Conservation (phyloP, 1,140 invertebrate genomes). For the Dreissena polymorpha region DNA sequence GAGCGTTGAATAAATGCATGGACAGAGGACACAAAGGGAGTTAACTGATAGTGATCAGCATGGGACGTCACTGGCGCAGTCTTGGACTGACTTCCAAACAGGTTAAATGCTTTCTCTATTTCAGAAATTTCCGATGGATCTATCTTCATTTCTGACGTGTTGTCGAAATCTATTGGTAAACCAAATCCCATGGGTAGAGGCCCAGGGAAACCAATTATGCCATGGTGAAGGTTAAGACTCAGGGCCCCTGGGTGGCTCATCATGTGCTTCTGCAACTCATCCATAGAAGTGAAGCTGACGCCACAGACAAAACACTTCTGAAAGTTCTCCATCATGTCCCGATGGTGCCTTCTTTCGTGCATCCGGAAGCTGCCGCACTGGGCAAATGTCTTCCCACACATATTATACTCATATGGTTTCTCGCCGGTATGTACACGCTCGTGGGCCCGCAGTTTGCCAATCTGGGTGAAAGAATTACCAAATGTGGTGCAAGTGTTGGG, state of each 20-base stretch:
- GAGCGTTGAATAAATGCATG: constrained; percentile 52
- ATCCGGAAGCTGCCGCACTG: constrained; percentile 71
- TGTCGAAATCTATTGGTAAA: constrained; percentile 32
- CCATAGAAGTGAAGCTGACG: constrained; percentile 64
- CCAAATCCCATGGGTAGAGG: constrained; percentile 43
- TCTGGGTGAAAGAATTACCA: constrained; percentile 70
- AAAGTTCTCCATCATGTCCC: constrained; percentile 57
- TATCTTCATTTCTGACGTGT: constrained; percentile 18
- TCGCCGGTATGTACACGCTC: constrained; percentile 74
- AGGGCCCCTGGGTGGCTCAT: constrained; percentile 61
- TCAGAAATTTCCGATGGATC: constrained; percentile 42
- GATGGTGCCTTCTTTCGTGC: constrained; percentile 69
- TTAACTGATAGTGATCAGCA: constrained; percentile 48
- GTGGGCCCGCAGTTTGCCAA: constrained; percentile 69
- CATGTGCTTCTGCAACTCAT: constrained; percentile 69
- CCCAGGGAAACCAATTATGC: constrained; percentile 29
- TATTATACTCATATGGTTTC: constrained; percentile 71
- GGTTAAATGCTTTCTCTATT: constrained; percentile 49
- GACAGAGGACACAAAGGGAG: constrained; percentile 42
- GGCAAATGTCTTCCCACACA: constrained; percentile 71
- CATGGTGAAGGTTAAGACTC: constrained; percentile 32
- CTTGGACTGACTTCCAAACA: constrained; percentile 39
- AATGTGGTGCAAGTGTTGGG: constrained; percentile 63
- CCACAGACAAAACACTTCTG: constrained; percentile 69
- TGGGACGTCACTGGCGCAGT: constrained; percentile 38